Evolutionary conservation across 2,113 vertebrate species (phyloP).

Genomic region (Pseudois nayaur): DNA sequence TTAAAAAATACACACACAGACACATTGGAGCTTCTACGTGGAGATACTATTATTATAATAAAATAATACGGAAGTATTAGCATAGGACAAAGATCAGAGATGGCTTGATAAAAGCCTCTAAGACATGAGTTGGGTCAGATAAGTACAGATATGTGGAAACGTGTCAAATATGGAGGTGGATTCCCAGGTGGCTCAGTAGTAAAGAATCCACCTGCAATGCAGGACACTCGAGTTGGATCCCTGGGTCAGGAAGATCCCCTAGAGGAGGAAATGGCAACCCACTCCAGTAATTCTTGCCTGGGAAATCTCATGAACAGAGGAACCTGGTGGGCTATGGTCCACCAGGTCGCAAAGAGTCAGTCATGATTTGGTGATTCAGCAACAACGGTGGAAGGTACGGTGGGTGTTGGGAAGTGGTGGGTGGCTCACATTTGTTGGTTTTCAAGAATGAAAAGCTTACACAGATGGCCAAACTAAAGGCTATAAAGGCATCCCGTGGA

Average conservation of each 20-base stretch:
- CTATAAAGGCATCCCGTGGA: neutral
- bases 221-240: neutral
- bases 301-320: neutral
- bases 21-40: neutral
- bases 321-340: neutral
- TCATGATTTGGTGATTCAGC: neutral
- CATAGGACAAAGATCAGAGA: neutral
- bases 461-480: neutral
- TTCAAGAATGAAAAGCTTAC: neutral
- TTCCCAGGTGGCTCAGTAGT: neutral
- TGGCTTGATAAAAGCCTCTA: neutral
- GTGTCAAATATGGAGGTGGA: neutral
- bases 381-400: neutral
- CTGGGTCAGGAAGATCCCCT: neutral
- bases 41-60: neutral
- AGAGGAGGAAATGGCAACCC: neutral
- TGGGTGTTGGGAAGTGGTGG: neutral
- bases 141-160: neutral
- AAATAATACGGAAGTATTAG: neutral
- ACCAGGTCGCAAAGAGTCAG: neutral
- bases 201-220: neutral
- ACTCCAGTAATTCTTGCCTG: neutral
- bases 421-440: neutral
- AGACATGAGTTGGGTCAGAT: neutral
- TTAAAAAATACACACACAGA: neutral